Evolutionary conservation across 2,888 invertebrate genomes (phyloP), one percentile per base, ranked within the genome.

Genomic region (Cheilosia scutellata): DNA sequence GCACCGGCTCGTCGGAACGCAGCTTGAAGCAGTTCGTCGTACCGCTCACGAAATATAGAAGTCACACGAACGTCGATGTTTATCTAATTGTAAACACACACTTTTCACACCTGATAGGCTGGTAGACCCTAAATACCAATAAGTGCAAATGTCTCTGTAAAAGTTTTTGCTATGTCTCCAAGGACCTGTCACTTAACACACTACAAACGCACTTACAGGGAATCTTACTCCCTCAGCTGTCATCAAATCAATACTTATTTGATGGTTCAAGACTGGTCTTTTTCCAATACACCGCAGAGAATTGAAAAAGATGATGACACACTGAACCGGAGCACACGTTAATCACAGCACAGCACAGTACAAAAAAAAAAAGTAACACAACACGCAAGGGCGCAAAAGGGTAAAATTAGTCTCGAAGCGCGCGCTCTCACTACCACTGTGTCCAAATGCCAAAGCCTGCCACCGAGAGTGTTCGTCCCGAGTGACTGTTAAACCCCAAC

Each of bases 1-100:
- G 94, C 93, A 94, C 94, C 92, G 95, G 94, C 94, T 96, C 96
- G 95, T 96, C 96, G 93, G 96, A 96, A 94, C 96, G 95, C 93
- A 93, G 92, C 89, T 92, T 92, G 91, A 91, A 90, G 91, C 88
- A 71, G 88, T 88, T 83, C 89, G 88, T 65, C 88, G 88, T 82
- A 72, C 76, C 66, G 62, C 44, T 47, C 37, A 63, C 79, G 42
- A 76, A 57, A 57, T 79, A 71, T 40, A 60, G 53, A 66, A 55
- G 53, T 6, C 70, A 33, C 71, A 49, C 62, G 58, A 70, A 70
- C 37, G 16, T 68, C 37, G 37, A 37, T 25, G 13, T 33, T 58
- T 51, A 60, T 68, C 51, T 60, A 11, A 76, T 5, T 13, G 51
- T 13, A 27, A 25, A 29, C n/a, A 60, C 33, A 68, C 49, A 65